Base-by-base conservation (phyloP, 2,113 vertebrate genomes). In the Ptilonorhynchus violaceus region DNA sequence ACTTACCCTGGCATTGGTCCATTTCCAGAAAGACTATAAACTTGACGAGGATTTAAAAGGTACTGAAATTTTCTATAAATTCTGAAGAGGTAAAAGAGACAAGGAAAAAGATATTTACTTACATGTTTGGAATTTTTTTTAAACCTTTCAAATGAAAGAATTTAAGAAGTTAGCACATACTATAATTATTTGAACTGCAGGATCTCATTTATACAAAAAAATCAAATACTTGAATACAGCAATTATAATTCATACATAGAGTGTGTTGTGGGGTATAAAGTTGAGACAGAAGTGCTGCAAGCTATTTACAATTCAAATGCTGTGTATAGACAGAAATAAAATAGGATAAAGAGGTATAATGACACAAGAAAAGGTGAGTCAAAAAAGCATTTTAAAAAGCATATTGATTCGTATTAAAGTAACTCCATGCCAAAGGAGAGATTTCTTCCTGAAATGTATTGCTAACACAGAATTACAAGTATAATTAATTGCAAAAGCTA, bases 51-150 rank as follows among this genome's bases (percentile, higher is more conserved):
- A 98, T 99, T 99, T 97, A 99, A 98, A 76, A 99, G 98, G 95
- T 99, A 99, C 95, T 99, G 99, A 97, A 99, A 99, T 97, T 99
- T 99, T 97, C 98, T 98, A 97, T 99, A 99, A 97, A 99, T 99
- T 98, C 99, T 99, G 88, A 59, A 96, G 64, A 95, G 79, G 63
- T 59, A 53, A 77, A 98, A 88, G 60, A 92, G 27, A 90, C 41
- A 94, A 82, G 22, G 39, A 78, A 31, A 85, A 74, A 70, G n/a
- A 69, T 77, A 91, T 69, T 97, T 87, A 93, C 27, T 86, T 44
- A 27, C 1, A 66, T 7, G 18, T 27, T 31, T 56, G 27, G 12
- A 58, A 12, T n/a, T 66, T 49, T 76, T 66, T 68, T 12, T 9
- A 41, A 82, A 82, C 2, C 6, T 81, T 76, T 31, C 24, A 42